Evolutionary conservation across 2,797 vertebrate genomes (phyloP).

Genomic region (Zalophus californianus): DNA sequence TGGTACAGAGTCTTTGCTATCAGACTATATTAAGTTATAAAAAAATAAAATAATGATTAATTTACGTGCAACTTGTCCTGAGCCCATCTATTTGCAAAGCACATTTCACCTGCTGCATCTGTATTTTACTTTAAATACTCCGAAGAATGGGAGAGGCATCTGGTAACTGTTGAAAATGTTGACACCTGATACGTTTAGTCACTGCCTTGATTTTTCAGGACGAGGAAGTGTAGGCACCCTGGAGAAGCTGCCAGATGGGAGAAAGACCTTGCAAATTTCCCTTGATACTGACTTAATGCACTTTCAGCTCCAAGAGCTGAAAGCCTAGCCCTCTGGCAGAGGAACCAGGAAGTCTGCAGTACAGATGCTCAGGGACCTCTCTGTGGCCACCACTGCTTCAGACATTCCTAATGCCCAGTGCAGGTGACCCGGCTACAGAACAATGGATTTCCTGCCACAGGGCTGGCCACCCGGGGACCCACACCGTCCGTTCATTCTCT

Average conservation of each 20-base stretch:
- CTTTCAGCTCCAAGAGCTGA: background rate
- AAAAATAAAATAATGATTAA: background rate
- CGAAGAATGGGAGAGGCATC: background rate
- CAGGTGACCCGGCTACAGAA: background rate
- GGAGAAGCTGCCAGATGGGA: conserved; percentile 50
- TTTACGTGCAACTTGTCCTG: background rate
- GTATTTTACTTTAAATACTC: background rate
- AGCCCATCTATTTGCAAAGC: background rate
- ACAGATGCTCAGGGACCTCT: conserved; percentile 30
- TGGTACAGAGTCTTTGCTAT: background rate
- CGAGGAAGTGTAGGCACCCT: conserved; percentile 36
- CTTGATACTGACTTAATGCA: background rate
- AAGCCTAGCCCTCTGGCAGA: conserved; percentile 1
- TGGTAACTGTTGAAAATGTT: background rate
- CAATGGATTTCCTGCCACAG: conserved; percentile 74
- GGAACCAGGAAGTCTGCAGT: conserved; percentile 20
- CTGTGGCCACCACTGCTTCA: background rate
- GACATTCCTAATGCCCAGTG: background rate
- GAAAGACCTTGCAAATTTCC: conserved; percentile 38
- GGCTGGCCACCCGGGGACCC: background rate
- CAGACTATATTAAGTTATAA: background rate
- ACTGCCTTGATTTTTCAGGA: conserved; percentile 54
- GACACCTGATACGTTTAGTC: background rate
- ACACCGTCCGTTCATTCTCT: background rate
- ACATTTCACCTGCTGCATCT: background rate